A percentile compares a stretch with the other conserved stretches of the same genome.
Conservation (phyloP, 2,888 invertebrate genomes). For the Trypoxylon attenuatum region DNA sequence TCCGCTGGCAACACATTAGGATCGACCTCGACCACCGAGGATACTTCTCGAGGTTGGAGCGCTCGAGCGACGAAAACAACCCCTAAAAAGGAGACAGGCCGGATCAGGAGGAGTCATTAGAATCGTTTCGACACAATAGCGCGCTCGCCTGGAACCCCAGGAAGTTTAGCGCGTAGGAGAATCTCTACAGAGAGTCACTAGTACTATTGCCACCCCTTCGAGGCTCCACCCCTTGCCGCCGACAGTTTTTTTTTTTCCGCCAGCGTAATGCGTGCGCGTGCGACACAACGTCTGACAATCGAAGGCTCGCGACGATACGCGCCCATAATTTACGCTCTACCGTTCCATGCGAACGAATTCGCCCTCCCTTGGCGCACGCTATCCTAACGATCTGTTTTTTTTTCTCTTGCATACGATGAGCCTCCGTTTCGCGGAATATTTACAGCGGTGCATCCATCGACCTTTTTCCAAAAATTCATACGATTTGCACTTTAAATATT, state of each 20-base stretch:
- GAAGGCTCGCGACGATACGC: slow-evolving; percentile 44
- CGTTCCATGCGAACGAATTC: no score
- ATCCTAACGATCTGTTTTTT: no score
- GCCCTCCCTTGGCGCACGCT: no score
- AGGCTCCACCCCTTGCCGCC: background rate
- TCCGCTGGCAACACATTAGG: background rate
- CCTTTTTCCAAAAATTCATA: no score
- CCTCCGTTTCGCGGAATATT: background rate
- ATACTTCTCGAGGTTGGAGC: slow-evolving; percentile 1
- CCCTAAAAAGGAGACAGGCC: slow-evolving; percentile 48
- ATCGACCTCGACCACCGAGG: background rate
- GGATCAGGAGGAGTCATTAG: slow-evolving; percentile 73
- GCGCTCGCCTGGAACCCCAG: slow-evolving; percentile 64
- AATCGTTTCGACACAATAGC: slow-evolving; percentile 61
- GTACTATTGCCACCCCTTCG: slow-evolving; percentile 1
- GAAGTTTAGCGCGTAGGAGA: slow-evolving; percentile 66
- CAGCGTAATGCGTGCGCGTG: slow-evolving; percentile 19
- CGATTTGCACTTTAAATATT: no score
- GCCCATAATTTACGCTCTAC: slow-evolving; percentile 64
- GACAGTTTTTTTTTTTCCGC: slow-evolving; percentile 27
- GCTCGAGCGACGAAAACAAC: slow-evolving; percentile 31
- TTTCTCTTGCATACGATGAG: slow-evolving; percentile 12
- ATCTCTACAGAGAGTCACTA: slow-evolving; percentile 28
- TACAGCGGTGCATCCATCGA: no score
- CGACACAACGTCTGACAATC: slow-evolving; percentile 67